Conservation (phyloP, 2,888 invertebrate species). For the Mylabris sibirica region DNA sequence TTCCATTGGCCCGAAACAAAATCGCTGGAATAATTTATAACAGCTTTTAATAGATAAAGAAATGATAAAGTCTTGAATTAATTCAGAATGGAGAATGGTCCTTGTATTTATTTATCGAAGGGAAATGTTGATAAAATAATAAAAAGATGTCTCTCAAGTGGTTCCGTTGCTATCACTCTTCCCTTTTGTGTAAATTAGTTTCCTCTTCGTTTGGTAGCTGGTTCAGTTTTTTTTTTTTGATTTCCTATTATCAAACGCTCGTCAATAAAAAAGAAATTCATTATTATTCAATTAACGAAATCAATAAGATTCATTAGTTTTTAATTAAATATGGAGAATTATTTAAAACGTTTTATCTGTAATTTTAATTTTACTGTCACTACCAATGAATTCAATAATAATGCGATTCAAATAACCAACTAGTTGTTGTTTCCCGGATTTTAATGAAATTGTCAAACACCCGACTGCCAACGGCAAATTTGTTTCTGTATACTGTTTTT, state of each 20-base stretch:
- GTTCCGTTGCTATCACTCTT: no score
- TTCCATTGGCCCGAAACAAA: not conserved
- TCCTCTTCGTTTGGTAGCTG: no score
- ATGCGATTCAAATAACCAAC: not conserved
- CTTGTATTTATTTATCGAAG: not conserved
- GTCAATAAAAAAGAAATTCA: not conserved
- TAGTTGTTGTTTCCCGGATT: not conserved
- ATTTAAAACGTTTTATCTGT: not conserved
- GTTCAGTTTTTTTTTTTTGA: no score
- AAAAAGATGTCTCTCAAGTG: not conserved
- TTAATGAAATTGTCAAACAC: not conserved
- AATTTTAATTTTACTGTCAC: not conserved
- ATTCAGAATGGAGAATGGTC: not conserved
- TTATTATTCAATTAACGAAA: not conserved
- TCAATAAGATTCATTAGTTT: not conserved
- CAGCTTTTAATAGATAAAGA: slow-evolving; percentile 1
- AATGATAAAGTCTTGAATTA: not conserved
- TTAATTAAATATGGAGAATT: not conserved
- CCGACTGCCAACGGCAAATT: not conserved
- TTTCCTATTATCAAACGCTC: no score
- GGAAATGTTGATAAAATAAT: not conserved
- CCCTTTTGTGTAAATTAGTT: no score
- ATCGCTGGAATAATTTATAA: not conserved
- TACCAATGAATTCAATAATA: not conserved
- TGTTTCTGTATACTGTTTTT: not conserved